Evolutionary conservation across 2,797 vertebrate species (phyloP).

Genomic region (Enteromius thamalakanensis): DNA sequence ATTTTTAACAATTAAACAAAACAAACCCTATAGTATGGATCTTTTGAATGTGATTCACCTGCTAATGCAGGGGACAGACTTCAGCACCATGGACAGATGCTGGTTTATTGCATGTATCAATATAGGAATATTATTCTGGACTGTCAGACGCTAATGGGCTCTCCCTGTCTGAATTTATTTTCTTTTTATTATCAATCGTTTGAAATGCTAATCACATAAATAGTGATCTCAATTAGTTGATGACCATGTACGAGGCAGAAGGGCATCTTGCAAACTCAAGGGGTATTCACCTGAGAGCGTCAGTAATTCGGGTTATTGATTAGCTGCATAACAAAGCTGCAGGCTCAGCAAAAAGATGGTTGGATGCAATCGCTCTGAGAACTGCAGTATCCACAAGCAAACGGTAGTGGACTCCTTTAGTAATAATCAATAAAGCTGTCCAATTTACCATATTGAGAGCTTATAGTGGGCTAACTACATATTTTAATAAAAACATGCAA

Average conservation of each 20-base stretch:
- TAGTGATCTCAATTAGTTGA: not conserved
- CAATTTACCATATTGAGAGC: not conserved
- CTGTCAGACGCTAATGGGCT: not conserved
- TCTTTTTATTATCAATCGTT: not conserved
- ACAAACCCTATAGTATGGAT: not conserved
- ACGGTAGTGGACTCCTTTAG: not conserved
- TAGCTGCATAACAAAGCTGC: slow-evolving; percentile 61
- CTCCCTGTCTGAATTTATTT: not conserved
- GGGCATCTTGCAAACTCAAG: not conserved
- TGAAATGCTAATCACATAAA: slow-evolving; percentile 12
- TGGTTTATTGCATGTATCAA: slow-evolving; percentile 28
- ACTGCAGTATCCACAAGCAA: slow-evolving; percentile 28
- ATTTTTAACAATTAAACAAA: slow-evolving; percentile 7
- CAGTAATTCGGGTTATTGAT: slow-evolving; percentile 46
- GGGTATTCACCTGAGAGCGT: slow-evolving; percentile 2
- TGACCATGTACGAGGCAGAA: not conserved
- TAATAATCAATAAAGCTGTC: slow-evolving; percentile 1
- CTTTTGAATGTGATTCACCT: too few relatives aligned
- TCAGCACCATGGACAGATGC: slow-evolving; percentile 52
- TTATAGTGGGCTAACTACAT: too few relatives aligned
- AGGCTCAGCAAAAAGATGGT: slow-evolving; percentile 70
- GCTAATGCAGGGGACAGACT: not conserved
- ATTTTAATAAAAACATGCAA: not conserved
- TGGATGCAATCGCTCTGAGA: slow-evolving; percentile 32
- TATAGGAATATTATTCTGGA: not conserved